These are phyloP conservation scores for Diabrotica virgifera DNA, from an alignment of 1,140 invertebrate genomes.

Conservation along the genomic window DNA sequence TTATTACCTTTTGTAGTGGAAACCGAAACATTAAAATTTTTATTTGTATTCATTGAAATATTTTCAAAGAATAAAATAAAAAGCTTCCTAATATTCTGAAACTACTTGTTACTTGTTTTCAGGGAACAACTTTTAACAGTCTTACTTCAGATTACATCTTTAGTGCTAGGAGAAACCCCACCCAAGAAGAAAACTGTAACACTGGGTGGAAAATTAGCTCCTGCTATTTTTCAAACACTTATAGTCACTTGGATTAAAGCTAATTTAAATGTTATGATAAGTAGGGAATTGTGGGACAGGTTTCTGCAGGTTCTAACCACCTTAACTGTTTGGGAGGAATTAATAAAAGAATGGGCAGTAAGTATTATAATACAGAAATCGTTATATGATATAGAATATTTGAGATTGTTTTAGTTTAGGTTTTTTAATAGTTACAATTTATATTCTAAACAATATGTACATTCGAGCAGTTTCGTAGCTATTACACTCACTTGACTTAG, in stretches of 20 bases:
- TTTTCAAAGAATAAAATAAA: too few relatives aligned
- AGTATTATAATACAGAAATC: conserved; percentile 44
- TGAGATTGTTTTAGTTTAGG: too few relatives aligned
- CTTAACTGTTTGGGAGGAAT: conserved; percentile 90
- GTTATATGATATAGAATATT: too few relatives aligned
- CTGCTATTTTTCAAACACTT: conserved; percentile 91
- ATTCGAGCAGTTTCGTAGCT: too few relatives aligned
- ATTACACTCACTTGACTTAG: too few relatives aligned
- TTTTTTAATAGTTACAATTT: too few relatives aligned
- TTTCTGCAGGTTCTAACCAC: conserved; percentile 85
- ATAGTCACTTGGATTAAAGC: conserved; percentile 99
- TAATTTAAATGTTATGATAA: conserved; percentile 82
- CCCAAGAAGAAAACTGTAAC: conserved; percentile 73
- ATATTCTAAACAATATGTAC: too few relatives aligned
- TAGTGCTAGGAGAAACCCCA: conserved; percentile 77
- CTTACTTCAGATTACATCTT: conserved; percentile 87
- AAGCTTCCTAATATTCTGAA: too few relatives aligned
- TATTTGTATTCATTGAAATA: too few relatives aligned
- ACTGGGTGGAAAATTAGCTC: conserved; percentile 80
- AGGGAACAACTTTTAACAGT: conserved; percentile 86
- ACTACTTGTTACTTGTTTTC: conserved; percentile 30
- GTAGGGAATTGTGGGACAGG: conserved; percentile 91
- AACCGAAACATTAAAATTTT: too few relatives aligned
- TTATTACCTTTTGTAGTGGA: too few relatives aligned
- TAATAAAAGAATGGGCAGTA: conserved; percentile 95